Conservation (phyloP, 2,113 vertebrate genomes). For the Poicephalus gulielmi region DNA sequence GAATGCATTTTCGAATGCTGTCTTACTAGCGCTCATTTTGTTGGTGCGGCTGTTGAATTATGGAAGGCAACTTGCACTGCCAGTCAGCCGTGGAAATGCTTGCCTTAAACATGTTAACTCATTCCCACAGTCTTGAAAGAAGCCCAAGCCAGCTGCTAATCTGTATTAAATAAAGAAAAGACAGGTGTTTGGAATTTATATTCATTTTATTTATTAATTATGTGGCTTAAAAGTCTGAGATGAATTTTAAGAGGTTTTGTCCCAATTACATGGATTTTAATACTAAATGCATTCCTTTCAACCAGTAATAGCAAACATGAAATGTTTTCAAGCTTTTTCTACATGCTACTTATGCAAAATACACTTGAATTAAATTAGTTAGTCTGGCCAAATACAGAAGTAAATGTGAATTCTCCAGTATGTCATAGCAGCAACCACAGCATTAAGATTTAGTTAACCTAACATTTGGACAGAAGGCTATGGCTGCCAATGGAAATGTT, state of each 20-base stretch:
- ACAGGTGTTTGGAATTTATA: slow-evolving; percentile 11
- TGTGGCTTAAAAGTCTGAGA: neutral
- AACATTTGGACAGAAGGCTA: neutral
- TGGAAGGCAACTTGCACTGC: neutral
- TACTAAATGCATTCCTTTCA: neutral
- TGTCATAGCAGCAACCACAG: neutral
- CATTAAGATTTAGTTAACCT: neutral
- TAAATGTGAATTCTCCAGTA: neutral
- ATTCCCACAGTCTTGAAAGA: slow-evolving; percentile 49
- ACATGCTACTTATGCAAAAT: neutral
- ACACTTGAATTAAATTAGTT: neutral
- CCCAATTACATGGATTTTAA: neutral
- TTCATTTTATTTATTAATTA: slow-evolving; percentile 19
- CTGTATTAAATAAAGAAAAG: slow-evolving; percentile 4
- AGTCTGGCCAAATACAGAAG: neutral
- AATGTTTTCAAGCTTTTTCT: neutral
- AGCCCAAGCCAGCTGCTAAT: slow-evolving; percentile 39
- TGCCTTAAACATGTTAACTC: slow-evolving; percentile 13
- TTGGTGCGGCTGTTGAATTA: neutral
- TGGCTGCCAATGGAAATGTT: neutral
- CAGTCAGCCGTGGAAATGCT: slow-evolving; percentile 17
- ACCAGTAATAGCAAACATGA: neutral
- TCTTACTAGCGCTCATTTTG: neutral
- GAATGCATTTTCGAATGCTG: slow-evolving; percentile 7
- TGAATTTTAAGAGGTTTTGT: slow-evolving; percentile 2